Conservation (phyloP, 2,113 vertebrate genomes). For the Epinephelus moara region DNA sequence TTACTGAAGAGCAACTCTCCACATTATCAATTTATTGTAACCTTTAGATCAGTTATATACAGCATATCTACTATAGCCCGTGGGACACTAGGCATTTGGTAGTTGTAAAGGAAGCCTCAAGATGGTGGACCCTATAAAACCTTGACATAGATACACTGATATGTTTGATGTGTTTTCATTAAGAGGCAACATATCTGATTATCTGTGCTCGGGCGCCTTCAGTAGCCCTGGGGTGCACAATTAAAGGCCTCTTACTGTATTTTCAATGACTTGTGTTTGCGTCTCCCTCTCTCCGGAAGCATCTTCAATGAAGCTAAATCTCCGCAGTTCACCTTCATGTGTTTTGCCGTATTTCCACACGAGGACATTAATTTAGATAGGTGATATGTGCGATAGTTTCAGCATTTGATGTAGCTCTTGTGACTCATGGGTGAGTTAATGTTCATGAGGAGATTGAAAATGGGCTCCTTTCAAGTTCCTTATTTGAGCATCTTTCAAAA, state of each 20-base stretch:
- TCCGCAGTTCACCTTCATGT: neutral
- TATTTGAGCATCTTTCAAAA: conserved; percentile 74
- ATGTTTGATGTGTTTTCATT: conserved; percentile 13
- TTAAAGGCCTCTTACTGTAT: conserved; percentile 16
- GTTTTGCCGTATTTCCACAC: conserved; percentile 8
- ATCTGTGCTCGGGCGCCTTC: neutral
- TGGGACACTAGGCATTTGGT: neutral
- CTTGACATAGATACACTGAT: conserved; percentile 9
- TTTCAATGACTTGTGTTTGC: conserved; percentile 11
- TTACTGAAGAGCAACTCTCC: conserved; percentile 26
- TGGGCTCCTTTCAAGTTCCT: conserved; percentile 48
- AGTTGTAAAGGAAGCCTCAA: conserved; percentile 4
- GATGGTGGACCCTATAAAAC: neutral
- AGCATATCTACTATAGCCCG: neutral
- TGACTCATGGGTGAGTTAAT: conserved; percentile 59
- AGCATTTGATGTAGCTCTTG: conserved; percentile 37
- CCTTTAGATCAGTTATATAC: conserved; percentile 33
- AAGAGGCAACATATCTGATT: conserved; percentile 18
- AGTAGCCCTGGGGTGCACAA: neutral
- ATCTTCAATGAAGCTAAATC: conserved; percentile 1
- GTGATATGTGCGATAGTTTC: conserved; percentile 16
- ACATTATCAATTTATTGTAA: conserved; percentile 43
- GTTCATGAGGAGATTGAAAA: conserved; percentile 62
- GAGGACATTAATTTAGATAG: conserved; percentile 16
- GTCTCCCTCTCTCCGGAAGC: neutral